Conservation (phyloP, 2,113 vertebrate genomes). For the Gallinago jamesoni region DNA sequence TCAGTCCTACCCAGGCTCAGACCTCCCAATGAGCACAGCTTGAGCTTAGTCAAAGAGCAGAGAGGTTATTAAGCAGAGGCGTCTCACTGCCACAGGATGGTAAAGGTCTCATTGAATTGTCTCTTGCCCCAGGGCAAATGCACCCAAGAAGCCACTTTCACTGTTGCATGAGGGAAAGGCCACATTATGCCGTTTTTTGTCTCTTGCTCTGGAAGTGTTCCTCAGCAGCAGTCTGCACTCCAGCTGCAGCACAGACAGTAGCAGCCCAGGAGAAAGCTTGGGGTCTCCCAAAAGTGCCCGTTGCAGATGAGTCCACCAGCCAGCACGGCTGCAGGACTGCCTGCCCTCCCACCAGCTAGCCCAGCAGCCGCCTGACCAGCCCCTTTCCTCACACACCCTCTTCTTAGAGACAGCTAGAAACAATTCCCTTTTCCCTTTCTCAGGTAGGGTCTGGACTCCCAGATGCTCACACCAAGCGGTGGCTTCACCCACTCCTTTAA, state of each 20-base stretch:
- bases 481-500: background rate
- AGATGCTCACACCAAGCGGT: background rate
- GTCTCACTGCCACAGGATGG: background rate
- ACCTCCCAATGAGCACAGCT: background rate
- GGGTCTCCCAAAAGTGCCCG: background rate
- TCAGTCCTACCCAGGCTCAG: background rate
- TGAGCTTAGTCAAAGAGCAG: background rate
- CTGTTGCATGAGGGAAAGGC: fast-evolving
- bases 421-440: background rate
- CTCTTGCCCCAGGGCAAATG: background rate
- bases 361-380: background rate
- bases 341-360: background rate
- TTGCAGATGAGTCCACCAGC: background rate
- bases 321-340: background rate
- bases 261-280: background rate
- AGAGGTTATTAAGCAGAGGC: background rate
- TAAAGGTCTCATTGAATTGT: background rate
- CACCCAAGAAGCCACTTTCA: background rate
- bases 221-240: background rate
- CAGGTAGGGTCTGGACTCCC: background rate
- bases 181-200: fast-evolving
- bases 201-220: background rate
- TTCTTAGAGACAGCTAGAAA: background rate
- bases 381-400: background rate
- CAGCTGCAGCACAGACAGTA: background rate